Percentiles rank a stretch among this genome's conserved stretches.
These are phyloP conservation scores for Drosophila melanica DNA, from an alignment of 1,140 invertebrate genomes.

Conservation along the genomic window DNA sequence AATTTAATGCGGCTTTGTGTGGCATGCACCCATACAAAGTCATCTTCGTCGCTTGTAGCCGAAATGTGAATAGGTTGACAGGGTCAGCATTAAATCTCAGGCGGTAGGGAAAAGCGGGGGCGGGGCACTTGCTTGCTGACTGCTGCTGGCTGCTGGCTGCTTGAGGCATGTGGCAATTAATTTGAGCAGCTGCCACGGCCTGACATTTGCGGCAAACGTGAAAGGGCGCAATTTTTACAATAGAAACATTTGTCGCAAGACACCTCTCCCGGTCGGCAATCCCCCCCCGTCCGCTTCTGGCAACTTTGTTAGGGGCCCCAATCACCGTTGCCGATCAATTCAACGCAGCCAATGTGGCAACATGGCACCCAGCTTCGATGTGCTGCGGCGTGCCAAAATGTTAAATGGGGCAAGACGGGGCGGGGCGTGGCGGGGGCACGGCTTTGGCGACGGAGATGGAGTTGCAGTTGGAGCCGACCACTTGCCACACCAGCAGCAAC, in stretches of 20 bases:
- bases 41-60: conserved; percentile 40
- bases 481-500: conserved; percentile 55
- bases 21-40: conserved; percentile 49
- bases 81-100: conserved; percentile 49
- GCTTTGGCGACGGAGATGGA: conserved; percentile 5
- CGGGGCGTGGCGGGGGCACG: conserved; percentile 3
- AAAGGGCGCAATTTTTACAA: conserved; percentile 54
- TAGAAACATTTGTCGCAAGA: conserved; percentile 53
- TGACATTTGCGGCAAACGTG: conserved; percentile 54
- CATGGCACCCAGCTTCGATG: conserved; percentile 41
- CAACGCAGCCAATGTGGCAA: conserved; percentile 44
- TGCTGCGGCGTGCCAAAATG: conserved; percentile 56
- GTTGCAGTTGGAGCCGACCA: conserved; percentile 28
- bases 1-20: conserved; percentile 60
- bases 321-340: conserved; percentile 36
- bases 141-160: not conserved
- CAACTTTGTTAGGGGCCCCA: not conserved
- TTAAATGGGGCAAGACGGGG: conserved; percentile 66
- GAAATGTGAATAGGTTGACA: conserved; percentile 71
- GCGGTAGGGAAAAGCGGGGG: not conserved
- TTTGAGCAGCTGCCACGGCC: conserved; percentile 42
- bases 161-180: conserved; percentile 48
- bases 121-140: no score
- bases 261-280: conserved; percentile 15
- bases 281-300: not conserved